Percentiles rank a stretch among this genome's conserved stretches.
Evolutionary conservation across 2,888 invertebrate species (phyloP).

Genomic region (Amiota mariae): DNA sequence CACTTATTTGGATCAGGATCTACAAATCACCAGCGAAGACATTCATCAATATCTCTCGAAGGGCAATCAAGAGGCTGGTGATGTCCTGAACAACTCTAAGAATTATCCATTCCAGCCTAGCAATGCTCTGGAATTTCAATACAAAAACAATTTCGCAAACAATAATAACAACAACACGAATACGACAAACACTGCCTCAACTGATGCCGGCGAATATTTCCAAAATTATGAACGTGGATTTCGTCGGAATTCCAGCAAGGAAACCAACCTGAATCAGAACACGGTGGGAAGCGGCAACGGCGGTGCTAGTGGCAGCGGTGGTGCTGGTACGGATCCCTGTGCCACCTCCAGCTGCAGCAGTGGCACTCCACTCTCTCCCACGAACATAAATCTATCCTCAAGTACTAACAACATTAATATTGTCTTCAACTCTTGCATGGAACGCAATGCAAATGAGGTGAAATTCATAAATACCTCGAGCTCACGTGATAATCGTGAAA

Average conservation of each 20-base stretch:
- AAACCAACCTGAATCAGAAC: slow-evolving; percentile 73
- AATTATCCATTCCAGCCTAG: slow-evolving; percentile 73
- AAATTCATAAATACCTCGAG: slow-evolving; percentile 70
- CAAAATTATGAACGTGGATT: slow-evolving; percentile 59
- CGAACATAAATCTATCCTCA: slow-evolving; percentile 71
- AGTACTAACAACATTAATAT: slow-evolving; percentile 73
- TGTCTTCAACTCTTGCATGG: slow-evolving; percentile 68
- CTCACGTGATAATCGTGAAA: slow-evolving; percentile 47
- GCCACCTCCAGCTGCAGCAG: slow-evolving; percentile 39
- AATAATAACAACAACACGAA: slow-evolving; percentile 54
- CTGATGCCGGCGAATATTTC: slow-evolving; percentile 59
- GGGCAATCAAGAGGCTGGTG: slow-evolving; percentile 64
- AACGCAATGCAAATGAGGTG: slow-evolving; percentile 71
- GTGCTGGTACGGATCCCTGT: slow-evolving; percentile 32
- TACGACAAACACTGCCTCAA: slow-evolving; percentile 60
- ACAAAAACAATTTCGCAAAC: slow-evolving; percentile 72
- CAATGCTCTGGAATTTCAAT: slow-evolving; percentile 72
- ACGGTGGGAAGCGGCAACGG: slow-evolving; percentile 38
- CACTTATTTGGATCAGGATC: slow-evolving; percentile 72
- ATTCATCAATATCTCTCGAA: slow-evolving; percentile 73
- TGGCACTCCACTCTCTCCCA: slow-evolving; percentile 61
- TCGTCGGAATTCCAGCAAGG: slow-evolving; percentile 68
- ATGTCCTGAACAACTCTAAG: slow-evolving; percentile 71
- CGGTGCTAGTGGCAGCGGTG: slow-evolving; percentile 33
- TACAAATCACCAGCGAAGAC: slow-evolving; percentile 74